These are phyloP conservation scores for Ameiurus melas DNA, from an alignment of 2,113 vertebrate species.

Conservation along the genomic window DNA sequence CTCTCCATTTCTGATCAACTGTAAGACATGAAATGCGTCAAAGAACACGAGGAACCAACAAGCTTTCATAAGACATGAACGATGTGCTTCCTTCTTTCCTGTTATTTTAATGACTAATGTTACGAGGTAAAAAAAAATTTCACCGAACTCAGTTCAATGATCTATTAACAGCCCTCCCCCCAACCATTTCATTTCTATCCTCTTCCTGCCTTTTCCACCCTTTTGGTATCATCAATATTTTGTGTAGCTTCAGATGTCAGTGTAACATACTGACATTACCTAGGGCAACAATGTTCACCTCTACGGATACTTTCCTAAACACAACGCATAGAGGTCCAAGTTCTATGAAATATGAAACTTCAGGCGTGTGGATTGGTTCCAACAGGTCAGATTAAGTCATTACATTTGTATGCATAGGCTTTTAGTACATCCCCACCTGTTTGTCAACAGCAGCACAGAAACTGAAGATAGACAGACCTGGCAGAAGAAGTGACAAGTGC, in stretches of 20 bases:
- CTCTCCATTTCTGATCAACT: not conserved
- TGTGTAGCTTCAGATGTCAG: not conserved
- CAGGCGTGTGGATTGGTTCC: not conserved
- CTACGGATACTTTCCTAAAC: conserved; percentile 30
- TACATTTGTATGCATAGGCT: not conserved
- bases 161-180: not conserved
- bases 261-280: not conserved
- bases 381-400: not conserved
- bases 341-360: not conserved
- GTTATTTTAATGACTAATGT: not conserved
- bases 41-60: not conserved
- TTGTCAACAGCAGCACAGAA: not conserved
- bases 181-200: not conserved
- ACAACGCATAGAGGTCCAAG: not conserved
- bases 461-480: not conserved
- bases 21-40: conserved; percentile 27
- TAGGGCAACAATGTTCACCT: not conserved
- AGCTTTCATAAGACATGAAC: not conserved
- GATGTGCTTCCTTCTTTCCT: not conserved
- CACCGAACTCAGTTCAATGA: not conserved
- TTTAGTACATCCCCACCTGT: not conserved
- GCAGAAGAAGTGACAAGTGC: not conserved
- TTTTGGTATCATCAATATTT: not conserved
- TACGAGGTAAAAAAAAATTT: not conserved
- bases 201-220: not conserved